Evolutionary conservation across 1,140 invertebrate species (phyloP), one percentile per base, ranked within the genome.

Genomic region (Neotoxoptera formosana): DNA sequence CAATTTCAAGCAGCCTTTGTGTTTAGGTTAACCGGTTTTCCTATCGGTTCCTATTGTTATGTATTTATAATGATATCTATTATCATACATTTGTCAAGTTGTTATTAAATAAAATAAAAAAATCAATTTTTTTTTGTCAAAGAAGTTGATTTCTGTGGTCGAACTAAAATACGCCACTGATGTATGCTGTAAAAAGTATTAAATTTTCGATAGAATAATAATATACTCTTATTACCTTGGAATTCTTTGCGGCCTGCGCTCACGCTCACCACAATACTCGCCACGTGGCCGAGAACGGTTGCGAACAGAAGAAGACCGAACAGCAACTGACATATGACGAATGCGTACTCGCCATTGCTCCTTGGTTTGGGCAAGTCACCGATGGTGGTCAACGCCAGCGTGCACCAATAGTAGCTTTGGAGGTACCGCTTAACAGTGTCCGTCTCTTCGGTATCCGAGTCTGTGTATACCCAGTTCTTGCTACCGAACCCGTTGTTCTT

Each of bases 401-500:
- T 99, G 95, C 98, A 99, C 98, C 98, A 99, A 95, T 99, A 99
- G 95, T 99, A 99, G 96, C 98, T 99, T 95, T 99, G 98, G 94
- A 99, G 96, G 96, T 99, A 99, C 95, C 98, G 97, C 95, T 98
- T 98, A 94, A 98, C 97, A 93, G 98, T 98, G 94, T 99, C 98
- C 84, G 97, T 96, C 94, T 97, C 97, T 94, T 98, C 97, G 87
- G 97, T 97, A 94, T 98, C 97, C 87, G 97, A 97, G 94, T 98
- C 97, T 95, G 96, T 97, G 95, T 97, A 98, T 94, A 98, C 97
- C 98, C 98, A 98, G 95, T 98, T 98, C 95, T 97, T 97, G 95
- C 97, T 98, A 94, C 98, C 98, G 95, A 99, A 99, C 94, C 98
- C 98, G 95, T 98, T 97, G 96, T 98, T 98, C 96, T 98, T 98